phyloP scores from a whole-genome alignment of 2,797 vertebrate genomes.

The Pangasius mekongensis region DNA sequence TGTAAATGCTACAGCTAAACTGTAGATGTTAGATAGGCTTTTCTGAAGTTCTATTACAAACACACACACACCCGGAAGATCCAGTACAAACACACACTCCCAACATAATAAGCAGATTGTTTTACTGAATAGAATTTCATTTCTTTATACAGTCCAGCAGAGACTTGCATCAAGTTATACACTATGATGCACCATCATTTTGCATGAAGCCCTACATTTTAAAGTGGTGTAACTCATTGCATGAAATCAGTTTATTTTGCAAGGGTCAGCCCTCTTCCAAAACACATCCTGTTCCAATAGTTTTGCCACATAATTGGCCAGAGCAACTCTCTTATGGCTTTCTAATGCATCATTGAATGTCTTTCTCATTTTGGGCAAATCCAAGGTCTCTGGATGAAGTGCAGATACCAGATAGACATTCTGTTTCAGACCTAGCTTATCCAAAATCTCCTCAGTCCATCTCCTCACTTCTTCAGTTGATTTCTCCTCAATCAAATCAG shows the following conservation, averaged over 20 bases:
- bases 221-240: not conserved
- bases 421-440: slow-evolving; percentile 44
- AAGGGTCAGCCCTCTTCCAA: slow-evolving; percentile 46
- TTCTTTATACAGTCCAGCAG: not conserved
- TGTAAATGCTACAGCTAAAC: not conserved
- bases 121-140: not conserved
- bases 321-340: slow-evolving; percentile 47
- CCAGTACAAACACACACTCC: not conserved
- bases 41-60: not conserved
- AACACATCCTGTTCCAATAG: slow-evolving; percentile 51
- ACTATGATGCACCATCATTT: not conserved
- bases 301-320: slow-evolving; percentile 51
- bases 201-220: not conserved
- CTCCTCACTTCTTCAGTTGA: slow-evolving; percentile 42
- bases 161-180: not conserved
- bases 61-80: not conserved
- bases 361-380: slow-evolving; percentile 51
- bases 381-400: slow-evolving; percentile 53
- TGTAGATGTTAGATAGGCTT: not conserved
- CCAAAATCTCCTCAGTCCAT: slow-evolving; percentile 50
- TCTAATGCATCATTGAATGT: slow-evolving; percentile 31
- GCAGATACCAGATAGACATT: slow-evolving; percentile 50
- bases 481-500: slow-evolving; percentile 49
- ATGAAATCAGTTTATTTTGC: slow-evolving; percentile 51
- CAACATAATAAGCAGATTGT: not conserved